These are phyloP conservation scores for Conistra vaccinii DNA, from an alignment of 2,888 invertebrate genomes.

Conservation along the genomic window DNA sequence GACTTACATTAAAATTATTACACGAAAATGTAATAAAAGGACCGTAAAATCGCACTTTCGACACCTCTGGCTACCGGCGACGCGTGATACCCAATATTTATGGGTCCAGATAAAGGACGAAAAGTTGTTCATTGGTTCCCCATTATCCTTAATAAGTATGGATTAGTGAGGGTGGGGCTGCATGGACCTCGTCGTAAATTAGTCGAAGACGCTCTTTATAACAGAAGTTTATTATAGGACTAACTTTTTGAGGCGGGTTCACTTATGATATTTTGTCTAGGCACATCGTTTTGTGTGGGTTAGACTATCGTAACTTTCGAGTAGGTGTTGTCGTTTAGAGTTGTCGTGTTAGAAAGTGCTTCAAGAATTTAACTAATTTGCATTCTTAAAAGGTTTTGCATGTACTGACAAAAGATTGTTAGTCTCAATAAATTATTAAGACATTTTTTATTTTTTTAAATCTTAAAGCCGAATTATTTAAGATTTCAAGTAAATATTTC, in stretches of 20 bases:
- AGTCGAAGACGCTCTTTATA: slow-evolving; percentile 83
- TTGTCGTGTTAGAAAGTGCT: slow-evolving; percentile 33
- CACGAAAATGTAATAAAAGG: slow-evolving; percentile 78
- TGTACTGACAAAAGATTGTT: slow-evolving; percentile 32
- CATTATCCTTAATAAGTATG: slow-evolving; percentile 90
- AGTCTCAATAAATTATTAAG: slow-evolving; percentile 19
- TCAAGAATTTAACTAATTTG: slow-evolving; percentile 46
- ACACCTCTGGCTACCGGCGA: slow-evolving; percentile 82
- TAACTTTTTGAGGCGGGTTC: slow-evolving; percentile 64
- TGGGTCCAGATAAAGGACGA: slow-evolving; percentile 85
- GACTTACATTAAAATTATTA: slow-evolving; percentile 77
- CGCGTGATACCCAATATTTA: slow-evolving; percentile 83
- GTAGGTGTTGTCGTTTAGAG: slow-evolving; percentile 24
- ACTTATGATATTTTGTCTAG: slow-evolving; percentile 54
- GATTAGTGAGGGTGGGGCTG: slow-evolving; percentile 86
- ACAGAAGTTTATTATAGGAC: slow-evolving; percentile 83
- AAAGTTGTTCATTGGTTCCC: slow-evolving; percentile 88
- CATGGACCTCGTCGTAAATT: slow-evolving; percentile 85
- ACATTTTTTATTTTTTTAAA: neutral
- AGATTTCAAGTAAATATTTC: neutral
- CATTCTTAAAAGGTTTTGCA: slow-evolving; percentile 48
- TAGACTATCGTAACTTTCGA: slow-evolving; percentile 29
- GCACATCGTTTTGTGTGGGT: slow-evolving; percentile 18
- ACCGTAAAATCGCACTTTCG: slow-evolving; percentile 83
- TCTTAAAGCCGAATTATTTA: neutral